Evolutionary conservation across 2,113 vertebrate genomes (phyloP).

Genomic region (Atlantisia rogersi): DNA sequence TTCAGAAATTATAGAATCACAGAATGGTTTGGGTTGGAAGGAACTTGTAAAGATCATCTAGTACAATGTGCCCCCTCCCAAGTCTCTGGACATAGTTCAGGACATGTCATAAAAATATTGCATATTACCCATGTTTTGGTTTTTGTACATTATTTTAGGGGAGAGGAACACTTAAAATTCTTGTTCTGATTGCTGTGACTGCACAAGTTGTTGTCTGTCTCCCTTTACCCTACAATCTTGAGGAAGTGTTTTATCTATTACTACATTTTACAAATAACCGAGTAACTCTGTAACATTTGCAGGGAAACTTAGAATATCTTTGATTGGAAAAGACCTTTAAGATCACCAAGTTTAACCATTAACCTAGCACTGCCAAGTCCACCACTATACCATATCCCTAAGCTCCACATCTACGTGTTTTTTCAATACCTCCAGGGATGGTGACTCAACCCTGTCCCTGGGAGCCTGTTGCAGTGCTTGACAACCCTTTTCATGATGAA

Average conservation of each 20-base stretch:
- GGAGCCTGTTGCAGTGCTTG: too few species aligned
- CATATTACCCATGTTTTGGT: background rate
- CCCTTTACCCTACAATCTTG: background rate
- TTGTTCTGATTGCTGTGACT: background rate
- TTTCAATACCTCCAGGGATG: too few species aligned
- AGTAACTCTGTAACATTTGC: background rate
- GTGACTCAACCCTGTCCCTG: too few species aligned
- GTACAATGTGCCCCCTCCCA: rapidly evolving
- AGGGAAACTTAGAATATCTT: background rate
- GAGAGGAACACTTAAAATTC: background rate
- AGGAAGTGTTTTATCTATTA: background rate
- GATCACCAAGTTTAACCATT: too few species aligned
- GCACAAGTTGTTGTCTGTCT: background rate
- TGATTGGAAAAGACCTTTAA: too few species aligned
- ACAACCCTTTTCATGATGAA: too few species aligned
- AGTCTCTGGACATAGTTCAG: background rate
- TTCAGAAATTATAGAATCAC: background rate
- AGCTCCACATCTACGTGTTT: too few species aligned
- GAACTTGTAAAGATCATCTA: background rate
- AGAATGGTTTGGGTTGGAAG: background rate
- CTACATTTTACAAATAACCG: background rate
- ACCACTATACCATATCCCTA: too few species aligned
- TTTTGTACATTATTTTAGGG: background rate
- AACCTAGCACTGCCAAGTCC: too few species aligned
- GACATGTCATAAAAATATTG: background rate